These are phyloP conservation scores for Yoshiicerus persimilis DNA, from an alignment of 1,140 invertebrate species.

Conservation along the genomic window DNA sequence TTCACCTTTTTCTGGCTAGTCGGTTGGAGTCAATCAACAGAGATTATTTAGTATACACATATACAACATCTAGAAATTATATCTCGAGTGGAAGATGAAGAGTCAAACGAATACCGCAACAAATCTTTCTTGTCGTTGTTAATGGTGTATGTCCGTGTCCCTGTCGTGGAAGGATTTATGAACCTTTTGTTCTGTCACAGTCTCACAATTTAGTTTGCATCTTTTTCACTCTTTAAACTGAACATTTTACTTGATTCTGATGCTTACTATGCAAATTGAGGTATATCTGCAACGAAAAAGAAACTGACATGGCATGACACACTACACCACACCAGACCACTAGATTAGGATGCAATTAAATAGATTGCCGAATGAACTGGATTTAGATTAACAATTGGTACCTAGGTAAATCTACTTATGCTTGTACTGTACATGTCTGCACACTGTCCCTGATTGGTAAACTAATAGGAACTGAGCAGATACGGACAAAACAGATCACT, in stretches of 20 bases:
- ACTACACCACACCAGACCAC: neutral
- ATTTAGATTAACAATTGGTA: neutral
- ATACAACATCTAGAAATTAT: too few species aligned
- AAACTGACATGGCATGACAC: neutral
- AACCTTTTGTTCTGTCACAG: neutral
- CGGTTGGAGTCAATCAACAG: neutral
- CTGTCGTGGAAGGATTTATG: neutral
- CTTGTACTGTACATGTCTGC: too few species aligned
- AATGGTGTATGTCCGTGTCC: neutral
- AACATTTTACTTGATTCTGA: neutral
- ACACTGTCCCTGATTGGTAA: too few species aligned
- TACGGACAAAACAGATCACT: neutral
- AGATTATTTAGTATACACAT: neutral
- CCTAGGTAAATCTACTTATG: too few species aligned
- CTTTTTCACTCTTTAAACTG: neutral
- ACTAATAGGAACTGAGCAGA: too few species aligned
- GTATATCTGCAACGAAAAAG: neutral
- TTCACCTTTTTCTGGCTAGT: neutral
- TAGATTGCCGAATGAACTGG: neutral
- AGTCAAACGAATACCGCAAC: constrained; percentile 1
- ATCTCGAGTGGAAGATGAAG: neutral
- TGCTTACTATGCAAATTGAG: neutral
- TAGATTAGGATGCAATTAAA: neutral
- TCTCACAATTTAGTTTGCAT: neutral
- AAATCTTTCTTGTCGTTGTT: constrained; percentile 9